phyloP scores from a whole-genome alignment of 2,797 vertebrate species.

The Nyctibius grandis region DNA sequence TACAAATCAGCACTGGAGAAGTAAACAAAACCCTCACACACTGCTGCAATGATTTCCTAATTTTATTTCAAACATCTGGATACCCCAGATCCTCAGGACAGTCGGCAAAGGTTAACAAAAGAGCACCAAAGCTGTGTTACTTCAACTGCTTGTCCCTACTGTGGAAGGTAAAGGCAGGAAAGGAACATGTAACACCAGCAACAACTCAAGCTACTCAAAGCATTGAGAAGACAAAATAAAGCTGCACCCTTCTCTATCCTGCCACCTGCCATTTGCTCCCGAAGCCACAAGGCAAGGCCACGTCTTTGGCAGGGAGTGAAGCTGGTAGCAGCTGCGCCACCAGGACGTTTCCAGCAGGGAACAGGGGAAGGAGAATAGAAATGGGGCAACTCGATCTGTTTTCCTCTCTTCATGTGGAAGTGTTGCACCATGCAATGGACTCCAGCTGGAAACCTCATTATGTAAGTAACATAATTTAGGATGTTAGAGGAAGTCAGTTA shows the following conservation, averaged over 20 bases:
- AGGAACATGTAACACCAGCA: accelerated
- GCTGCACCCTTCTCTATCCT: neutral
- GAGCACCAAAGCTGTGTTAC: neutral
- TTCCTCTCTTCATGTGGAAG: neutral
- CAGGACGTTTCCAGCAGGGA: neutral
- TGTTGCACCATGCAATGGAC: neutral
- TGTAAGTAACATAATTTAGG: neutral
- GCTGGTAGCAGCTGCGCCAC: neutral
- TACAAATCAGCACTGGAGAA: neutral
- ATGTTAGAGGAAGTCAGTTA: neutral
- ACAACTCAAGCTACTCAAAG: neutral
- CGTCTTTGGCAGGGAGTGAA: neutral
- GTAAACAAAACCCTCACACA: neutral
- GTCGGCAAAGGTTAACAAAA: neutral
- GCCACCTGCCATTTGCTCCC: neutral
- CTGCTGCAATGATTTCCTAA: neutral
- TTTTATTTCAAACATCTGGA: neutral
- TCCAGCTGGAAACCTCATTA: neutral
- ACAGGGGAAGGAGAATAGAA: neutral
- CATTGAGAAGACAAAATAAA: neutral
- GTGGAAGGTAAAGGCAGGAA: neutral
- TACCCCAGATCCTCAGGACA: neutral
- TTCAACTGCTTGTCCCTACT: neutral
- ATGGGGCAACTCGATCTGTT: neutral
- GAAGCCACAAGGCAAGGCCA: neutral